phyloP scores from a whole-genome alignment of 1,140 invertebrate genomes.

The Bombus haemorrhoidalis region DNA sequence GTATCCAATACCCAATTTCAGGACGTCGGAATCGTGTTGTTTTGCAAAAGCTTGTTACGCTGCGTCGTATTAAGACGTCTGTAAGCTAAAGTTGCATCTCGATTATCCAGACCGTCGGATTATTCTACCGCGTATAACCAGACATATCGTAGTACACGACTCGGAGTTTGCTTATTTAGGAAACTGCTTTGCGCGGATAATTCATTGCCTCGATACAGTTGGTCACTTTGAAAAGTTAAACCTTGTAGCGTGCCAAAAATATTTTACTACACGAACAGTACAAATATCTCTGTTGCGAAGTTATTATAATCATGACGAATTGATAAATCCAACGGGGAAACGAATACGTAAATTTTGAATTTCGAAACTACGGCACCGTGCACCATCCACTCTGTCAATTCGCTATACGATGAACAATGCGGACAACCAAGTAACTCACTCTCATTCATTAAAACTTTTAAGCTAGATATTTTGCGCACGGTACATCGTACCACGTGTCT shows the following conservation, averaged over 20 bases:
- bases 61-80: neutral
- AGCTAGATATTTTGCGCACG: neutral
- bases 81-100: too few relatives aligned
- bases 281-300: neutral
- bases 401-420: neutral
- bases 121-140: too few relatives aligned
- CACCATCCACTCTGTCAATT: neutral
- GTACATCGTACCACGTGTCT: neutral
- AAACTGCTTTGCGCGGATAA: neutral
- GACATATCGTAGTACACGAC: too few relatives aligned
- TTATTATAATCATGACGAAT: conserved; percentile 12
- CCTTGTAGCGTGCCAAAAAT: neutral
- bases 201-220: neutral
- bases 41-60: too few relatives aligned
- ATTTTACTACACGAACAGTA: neutral
- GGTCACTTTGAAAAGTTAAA: neutral
- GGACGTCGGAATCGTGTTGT: too few relatives aligned
- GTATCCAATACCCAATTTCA: too few relatives aligned
- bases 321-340: neutral
- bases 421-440: neutral
- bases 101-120: too few relatives aligned
- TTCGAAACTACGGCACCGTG: neutral
- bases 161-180: neutral
- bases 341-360: conserved; percentile 3
- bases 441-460: conserved; percentile 8